phyloP scores from a whole-genome alignment of 2,797 vertebrate genomes.

The Pelochelys cantorii region DNA sequence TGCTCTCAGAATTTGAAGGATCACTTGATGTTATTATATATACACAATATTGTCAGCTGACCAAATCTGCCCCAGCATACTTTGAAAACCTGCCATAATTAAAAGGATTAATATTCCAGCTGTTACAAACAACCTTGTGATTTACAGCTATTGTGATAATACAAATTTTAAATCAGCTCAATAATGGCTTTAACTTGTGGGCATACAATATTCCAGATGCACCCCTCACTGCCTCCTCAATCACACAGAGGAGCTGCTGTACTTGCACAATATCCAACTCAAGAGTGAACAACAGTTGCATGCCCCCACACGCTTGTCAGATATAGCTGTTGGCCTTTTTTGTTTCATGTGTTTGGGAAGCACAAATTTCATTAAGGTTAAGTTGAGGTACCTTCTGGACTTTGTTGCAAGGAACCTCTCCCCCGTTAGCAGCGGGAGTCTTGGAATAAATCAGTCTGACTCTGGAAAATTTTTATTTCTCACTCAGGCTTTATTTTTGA shows the following conservation, averaged over 20 bases:
- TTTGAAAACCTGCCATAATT: slow-evolving; percentile 75
- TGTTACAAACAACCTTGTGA: slow-evolving; percentile 68
- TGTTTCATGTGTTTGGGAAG: neutral
- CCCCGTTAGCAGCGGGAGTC: neutral
- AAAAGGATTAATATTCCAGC: slow-evolving; percentile 76
- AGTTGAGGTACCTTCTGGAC: neutral
- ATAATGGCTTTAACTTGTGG: slow-evolving; percentile 59
- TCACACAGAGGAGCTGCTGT: neutral
- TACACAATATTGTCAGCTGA: slow-evolving; percentile 73
- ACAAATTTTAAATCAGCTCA: slow-evolving; percentile 69
- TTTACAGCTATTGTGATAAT: slow-evolving; percentile 69
- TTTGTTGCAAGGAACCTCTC: neutral
- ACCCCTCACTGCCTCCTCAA: neutral
- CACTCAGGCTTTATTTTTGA: neutral
- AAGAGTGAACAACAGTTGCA: neutral
- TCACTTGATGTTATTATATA: slow-evolving; percentile 76
- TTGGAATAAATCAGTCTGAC: neutral
- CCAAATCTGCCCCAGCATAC: slow-evolving; percentile 68
- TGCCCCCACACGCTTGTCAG: neutral
- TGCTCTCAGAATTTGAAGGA: slow-evolving; percentile 69
- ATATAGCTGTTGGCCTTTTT: neutral
- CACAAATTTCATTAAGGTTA: neutral
- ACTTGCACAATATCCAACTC: neutral
- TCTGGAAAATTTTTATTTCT: neutral
- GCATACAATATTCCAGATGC: slow-evolving; percentile 23